Conservation (phyloP, 2,113 vertebrate species). For the Scartelaos histophorus region DNA sequence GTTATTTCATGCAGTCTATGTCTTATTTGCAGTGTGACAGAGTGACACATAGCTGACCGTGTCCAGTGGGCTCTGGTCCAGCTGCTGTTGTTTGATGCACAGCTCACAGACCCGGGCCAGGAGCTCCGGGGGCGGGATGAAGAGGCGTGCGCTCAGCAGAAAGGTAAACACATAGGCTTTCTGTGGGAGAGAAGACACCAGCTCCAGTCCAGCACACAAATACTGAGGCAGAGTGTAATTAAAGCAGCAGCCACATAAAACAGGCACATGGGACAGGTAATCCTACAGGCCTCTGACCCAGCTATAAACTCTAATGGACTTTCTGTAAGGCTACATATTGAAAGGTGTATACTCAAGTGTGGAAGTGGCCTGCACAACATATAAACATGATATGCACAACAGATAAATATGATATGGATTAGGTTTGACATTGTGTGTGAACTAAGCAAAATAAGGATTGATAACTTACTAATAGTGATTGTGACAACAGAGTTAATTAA, state of each 20-base stretch:
- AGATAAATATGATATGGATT: not conserved
- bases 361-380: not conserved
- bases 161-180: constrained; percentile 94
- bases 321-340: constrained; percentile 12
- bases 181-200: constrained; percentile 66
- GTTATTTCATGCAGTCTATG: not conserved
- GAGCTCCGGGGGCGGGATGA: constrained; percentile 88
- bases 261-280: constrained; percentile 25
- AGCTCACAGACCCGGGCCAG: constrained; percentile 87
- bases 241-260: constrained; percentile 29
- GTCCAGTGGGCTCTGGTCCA: constrained; percentile 87
- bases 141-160: constrained; percentile 90
- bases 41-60: constrained; percentile 77
- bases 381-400: not conserved
- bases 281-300: constrained; percentile 13
- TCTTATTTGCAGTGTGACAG: not conserved
- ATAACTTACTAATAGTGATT: no score
- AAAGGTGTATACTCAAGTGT: not conserved
- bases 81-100: constrained; percentile 88
- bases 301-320: constrained; percentile 14
- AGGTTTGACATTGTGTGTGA: no score
- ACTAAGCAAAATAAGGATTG: no score
- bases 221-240: constrained; percentile 27
- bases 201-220: constrained; percentile 30
- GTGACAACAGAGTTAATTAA: no score